These are phyloP conservation scores for Anthopleura xanthogrammica DNA, from an alignment of 92 coral and sea anemone species.

Conservation along the genomic window DNA sequence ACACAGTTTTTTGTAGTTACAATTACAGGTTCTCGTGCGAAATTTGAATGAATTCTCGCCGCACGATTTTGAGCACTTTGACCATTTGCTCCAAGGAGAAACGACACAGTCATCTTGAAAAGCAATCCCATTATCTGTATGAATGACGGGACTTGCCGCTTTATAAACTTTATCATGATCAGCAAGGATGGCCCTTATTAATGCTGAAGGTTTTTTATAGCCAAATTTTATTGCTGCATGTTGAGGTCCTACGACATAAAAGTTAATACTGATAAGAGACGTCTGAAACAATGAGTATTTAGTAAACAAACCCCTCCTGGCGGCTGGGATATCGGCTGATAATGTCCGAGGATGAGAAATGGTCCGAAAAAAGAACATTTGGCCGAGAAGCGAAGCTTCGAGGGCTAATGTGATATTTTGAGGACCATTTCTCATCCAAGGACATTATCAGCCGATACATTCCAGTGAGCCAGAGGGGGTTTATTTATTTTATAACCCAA, in stretches of 20 bases:
- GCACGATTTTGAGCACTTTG: constrained; percentile 22
- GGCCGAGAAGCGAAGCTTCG: too few relatives aligned
- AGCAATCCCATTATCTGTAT: not conserved
- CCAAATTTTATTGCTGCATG: not conserved
- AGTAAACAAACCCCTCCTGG: too few relatives aligned
- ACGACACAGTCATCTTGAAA: constrained; percentile 6
- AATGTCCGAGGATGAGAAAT: too few relatives aligned
- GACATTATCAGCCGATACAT: too few relatives aligned
- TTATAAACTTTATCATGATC: not conserved
- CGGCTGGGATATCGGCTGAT: too few relatives aligned
- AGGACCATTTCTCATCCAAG: too few relatives aligned
- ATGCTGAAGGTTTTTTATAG: not conserved
- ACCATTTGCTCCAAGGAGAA: constrained; percentile 26
- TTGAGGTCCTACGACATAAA: too few relatives aligned
- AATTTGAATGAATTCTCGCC: constrained; percentile 22
- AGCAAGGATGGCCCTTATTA: not conserved
- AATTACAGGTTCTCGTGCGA: constrained; percentile 18
- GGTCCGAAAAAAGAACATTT: too few relatives aligned
- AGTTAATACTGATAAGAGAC: not conserved
- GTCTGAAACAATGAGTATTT: too few relatives aligned
- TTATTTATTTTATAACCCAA: too few relatives aligned
- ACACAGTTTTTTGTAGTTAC: not conserved
- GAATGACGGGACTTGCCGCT: not conserved
- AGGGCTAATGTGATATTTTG: too few relatives aligned
- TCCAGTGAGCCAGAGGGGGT: too few relatives aligned